Evolutionary conservation across 2,797 vertebrate species (phyloP), one percentile per base, ranked within the genome.

Genomic region (Chrysocyon brachyurus): DNA sequence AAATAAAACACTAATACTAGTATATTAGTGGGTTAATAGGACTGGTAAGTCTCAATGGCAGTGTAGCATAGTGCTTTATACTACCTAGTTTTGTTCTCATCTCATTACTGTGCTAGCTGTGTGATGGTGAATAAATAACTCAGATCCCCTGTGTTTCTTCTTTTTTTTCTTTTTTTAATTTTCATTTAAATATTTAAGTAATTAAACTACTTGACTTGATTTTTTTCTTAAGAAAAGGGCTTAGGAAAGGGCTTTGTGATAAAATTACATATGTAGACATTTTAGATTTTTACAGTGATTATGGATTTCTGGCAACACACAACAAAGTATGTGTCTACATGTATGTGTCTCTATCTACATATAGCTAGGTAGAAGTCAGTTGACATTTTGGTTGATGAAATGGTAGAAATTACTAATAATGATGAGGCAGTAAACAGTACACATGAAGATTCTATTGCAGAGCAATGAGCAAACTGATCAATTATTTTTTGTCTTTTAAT

Each of bases 131-230:
- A 54, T 63, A 87, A 85, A 59, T 26, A 86, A 36, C 40, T 59
- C 49, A 26, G 14, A 70, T 36, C 3, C 6, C 26, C 5, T 59
- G 7, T 79, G 15, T 26, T 68, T 63, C 16, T 82, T 83, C 2
- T 31, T 33, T 52, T 59, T 15, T 31, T 57, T 54, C 66, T 40
- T 31, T 15, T 63, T 90, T 79, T 79, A 36, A 52, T 54, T 73
- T 40, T 31, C 19, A 64, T 90, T 79, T 79, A 36, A 52, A 40
- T 95, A 72, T 36, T 77, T 5, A 90, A 94, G 46, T 91, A 88
- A 91, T 90, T 73, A 61, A 94, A 88, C 54, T 72, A 26, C 14
- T 33, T 56, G 22, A 56, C 1, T 57, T 21, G 81, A n/a, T 59
- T 90, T 10, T 64, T 93, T 46, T 93, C 22, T 68, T 85, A 63